Conservation (phyloP, 2,888 invertebrate species). For the Amphiduros pacificus region DNA sequence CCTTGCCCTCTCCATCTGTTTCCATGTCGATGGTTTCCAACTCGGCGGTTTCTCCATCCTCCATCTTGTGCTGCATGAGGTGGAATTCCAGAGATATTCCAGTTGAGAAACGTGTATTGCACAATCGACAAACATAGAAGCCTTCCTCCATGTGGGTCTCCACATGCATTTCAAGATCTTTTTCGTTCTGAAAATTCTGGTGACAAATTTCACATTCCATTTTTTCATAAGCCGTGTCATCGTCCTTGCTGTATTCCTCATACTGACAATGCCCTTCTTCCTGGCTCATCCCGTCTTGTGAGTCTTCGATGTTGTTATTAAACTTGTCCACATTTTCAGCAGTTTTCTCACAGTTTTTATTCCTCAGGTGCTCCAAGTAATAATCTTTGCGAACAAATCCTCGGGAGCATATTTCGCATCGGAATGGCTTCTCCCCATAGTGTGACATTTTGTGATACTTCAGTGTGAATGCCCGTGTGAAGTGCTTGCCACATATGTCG, state of each 20-base stretch:
- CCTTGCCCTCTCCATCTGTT: too few species aligned
- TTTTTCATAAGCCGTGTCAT: too few species aligned
- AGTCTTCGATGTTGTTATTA: neutral
- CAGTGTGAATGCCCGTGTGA: neutral
- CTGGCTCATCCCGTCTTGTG: neutral
- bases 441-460: constrained; percentile 2
- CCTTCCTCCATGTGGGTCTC: constrained; percentile 1
- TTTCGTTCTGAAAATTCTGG: neutral
- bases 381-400: neutral
- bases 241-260: too few species aligned
- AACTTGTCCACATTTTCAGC: neutral
- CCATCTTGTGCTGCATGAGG: neutral
- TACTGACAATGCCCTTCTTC: neutral
- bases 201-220: neutral
- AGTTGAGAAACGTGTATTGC: neutral
- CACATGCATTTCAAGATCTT: neutral
- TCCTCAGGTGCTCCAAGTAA: neutral
- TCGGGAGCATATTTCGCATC: neutral
- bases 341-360: neutral
- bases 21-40: too few species aligned
- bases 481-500: neutral
- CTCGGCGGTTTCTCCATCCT: too few species aligned
- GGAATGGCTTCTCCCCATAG: neutral
- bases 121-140: neutral
- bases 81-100: neutral